phyloP scores from a whole-genome alignment of 1,140 invertebrate species.

The Drosophila mauritiana region DNA sequence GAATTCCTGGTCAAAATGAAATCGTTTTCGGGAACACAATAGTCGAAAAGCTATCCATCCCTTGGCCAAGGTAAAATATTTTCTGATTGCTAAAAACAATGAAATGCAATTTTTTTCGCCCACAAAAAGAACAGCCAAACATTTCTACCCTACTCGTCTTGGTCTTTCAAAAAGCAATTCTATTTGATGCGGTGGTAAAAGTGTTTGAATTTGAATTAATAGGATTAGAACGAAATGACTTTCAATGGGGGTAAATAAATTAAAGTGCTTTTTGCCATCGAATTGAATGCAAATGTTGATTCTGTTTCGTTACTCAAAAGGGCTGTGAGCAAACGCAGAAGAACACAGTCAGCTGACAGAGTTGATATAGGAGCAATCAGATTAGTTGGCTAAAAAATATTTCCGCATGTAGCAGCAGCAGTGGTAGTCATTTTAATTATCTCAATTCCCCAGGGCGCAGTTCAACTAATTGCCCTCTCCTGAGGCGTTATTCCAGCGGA shows the following conservation, averaged over 20 bases:
- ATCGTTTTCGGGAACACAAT: conserved; percentile 33
- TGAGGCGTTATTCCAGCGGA: conserved; percentile 3
- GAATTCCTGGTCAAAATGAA: conserved; percentile 12
- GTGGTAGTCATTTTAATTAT: conserved; percentile 75
- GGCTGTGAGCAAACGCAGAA: conserved; percentile 3
- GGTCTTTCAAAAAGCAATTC: conserved; percentile 39
- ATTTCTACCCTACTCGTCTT: not conserved
- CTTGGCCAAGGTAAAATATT: conserved; percentile 68
- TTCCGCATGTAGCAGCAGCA: conserved; percentile 65
- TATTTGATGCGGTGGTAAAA: conserved; percentile 49
- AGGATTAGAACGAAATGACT: conserved; percentile 69
- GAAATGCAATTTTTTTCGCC: conserved; percentile 55
- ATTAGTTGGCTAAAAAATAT: conserved; percentile 80
- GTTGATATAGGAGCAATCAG: conserved; percentile 81
- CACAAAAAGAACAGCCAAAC: conserved; percentile 68
- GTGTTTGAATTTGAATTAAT: conserved; percentile 73
- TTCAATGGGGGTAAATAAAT: conserved; percentile 74
- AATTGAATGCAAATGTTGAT: conserved; percentile 81
- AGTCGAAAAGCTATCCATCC: conserved; percentile 20
- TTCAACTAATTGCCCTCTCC: conserved; percentile 76
- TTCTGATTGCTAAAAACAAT: conserved; percentile 64
- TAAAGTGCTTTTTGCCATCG: conserved; percentile 80
- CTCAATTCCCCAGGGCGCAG: conserved; percentile 72
- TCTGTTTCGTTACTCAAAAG: conserved; percentile 33
- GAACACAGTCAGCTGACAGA: conserved; percentile 19